These are phyloP conservation scores for Tetheella fluctuosa DNA, from an alignment of 2,888 invertebrate species.

Conservation along the genomic window DNA sequence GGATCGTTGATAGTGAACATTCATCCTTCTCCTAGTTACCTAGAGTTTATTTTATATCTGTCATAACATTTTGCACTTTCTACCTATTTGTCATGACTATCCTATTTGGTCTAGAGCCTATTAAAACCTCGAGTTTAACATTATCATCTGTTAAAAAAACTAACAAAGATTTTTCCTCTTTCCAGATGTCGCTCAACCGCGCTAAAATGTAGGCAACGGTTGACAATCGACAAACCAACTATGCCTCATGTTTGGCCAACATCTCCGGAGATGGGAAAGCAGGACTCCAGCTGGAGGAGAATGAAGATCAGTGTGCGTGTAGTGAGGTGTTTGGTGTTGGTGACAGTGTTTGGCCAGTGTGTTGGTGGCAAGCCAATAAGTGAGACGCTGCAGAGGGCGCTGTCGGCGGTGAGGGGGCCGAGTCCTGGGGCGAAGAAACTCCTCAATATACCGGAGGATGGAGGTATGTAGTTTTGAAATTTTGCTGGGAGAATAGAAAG, in stretches of 20 bases:
- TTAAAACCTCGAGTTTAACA: no score
- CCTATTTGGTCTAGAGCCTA: no score
- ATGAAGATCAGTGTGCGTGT: slow-evolving; percentile 48
- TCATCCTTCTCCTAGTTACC: no score
- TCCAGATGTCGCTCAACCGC: slow-evolving; percentile 49
- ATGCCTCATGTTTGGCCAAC: slow-evolving; percentile 39
- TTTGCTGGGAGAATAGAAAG: no score
- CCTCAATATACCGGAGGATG: slow-evolving; percentile 82
- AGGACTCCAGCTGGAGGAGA: slow-evolving; percentile 66
- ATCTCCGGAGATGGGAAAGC: slow-evolving; percentile 44
- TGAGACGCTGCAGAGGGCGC: slow-evolving; percentile 80
- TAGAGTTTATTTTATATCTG: no score
- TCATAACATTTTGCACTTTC: no score
- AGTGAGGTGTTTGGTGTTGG: slow-evolving; percentile 59
- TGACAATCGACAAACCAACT: slow-evolving; percentile 11
- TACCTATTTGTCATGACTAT: no score
- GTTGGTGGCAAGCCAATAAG: slow-evolving; percentile 76
- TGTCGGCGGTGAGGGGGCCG: slow-evolving; percentile 79
- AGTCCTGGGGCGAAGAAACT: slow-evolving; percentile 82
- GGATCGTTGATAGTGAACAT: no score
- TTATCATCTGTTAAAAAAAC: no score
- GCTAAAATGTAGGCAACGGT: slow-evolving; percentile 44
- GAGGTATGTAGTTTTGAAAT: slow-evolving; percentile 61
- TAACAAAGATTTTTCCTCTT: slow-evolving; percentile 22
- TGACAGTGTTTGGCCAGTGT: slow-evolving; percentile 56